These are phyloP conservation scores for Baryphthengus martii DNA, from an alignment of 2,113 vertebrate species.

Conservation along the genomic window DNA sequence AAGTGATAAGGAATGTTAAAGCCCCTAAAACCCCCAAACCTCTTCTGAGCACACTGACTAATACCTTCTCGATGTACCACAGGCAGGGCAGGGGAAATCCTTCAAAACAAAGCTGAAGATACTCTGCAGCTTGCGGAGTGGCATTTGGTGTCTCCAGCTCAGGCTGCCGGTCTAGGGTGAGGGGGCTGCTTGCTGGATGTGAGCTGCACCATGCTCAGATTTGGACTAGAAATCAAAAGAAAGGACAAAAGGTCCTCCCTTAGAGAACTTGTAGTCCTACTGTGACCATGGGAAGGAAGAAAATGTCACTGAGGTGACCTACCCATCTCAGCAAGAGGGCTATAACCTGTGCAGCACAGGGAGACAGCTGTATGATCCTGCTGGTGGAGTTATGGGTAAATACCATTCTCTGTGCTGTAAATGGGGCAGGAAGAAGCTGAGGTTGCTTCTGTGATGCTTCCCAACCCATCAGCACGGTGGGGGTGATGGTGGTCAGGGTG, in stretches of 20 bases:
- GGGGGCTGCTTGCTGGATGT: background rate
- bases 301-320: background rate
- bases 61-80: background rate
- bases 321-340: background rate
- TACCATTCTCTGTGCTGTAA: accelerated
- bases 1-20: background rate
- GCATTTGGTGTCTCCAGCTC: background rate
- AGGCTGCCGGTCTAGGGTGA: background rate
- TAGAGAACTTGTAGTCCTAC: background rate
- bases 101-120: background rate
- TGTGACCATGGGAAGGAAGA: background rate
- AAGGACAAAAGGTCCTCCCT: background rate
- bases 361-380: background rate
- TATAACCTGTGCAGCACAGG: background rate
- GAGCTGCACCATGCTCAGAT: background rate
- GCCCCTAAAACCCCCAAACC: background rate
- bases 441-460: background rate
- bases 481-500: background rate
- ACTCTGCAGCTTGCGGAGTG: background rate
- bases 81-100: background rate
- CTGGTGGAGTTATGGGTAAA: background rate
- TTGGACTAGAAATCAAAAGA: background rate
- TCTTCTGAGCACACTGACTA: background rate
- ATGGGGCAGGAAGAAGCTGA: background rate
- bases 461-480: background rate